Base-by-base conservation (phyloP, 1,140 invertebrate species). In the Sitophilus oryzae region DNA sequence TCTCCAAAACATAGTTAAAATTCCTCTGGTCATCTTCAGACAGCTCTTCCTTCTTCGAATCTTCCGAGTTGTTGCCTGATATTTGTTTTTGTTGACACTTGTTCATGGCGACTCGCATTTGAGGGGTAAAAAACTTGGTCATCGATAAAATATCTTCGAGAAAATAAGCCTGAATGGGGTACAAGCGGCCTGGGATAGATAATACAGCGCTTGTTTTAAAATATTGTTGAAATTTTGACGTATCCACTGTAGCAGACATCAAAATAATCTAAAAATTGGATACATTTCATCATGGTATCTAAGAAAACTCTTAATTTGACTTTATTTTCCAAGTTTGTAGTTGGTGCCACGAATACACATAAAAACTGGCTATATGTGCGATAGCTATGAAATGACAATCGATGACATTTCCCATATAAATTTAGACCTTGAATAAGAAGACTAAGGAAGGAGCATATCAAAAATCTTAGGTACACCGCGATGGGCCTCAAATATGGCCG, bases 161-260 rank as follows among this genome's bases (percentile, higher is more conserved):
- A 66, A 83, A 92, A 65, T 79, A 86, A 22, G 83, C 79, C 42
- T 89, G 81, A 0, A 96, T 91, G 8, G 84, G 80, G 71, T 79
- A 88, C n/a, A 82, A 70, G 36, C 83, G 80, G 0, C 92, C 92
- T 45, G 89, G 86, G 44, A 96, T 86, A 34, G 77, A 78, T n/a
- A 94, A 73, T 9, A 93, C 79, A 0, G 82, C 81, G 59, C 85
- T 84, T 44, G 83, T 79, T 61, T 84, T 82, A 73, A 98, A 98
- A 61, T 82, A 83, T 14, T 58, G 70, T 71, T 63, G 77, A 71
- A 96, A 92, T 23, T 90, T 80, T 18, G 82, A 74, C 5, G 83
- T 81, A 61, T 95, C 86, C 62, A 94, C 80, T 1, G 92, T 91
- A 4, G 95, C 94, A n/a, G 93, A 96, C 93, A 98, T 98, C 1